Percentiles rank a stretch among this genome's conserved stretches.
Evolutionary conservation across 2,797 vertebrate species (phyloP).

Genomic region (Threskiornis aethiopicus): DNA sequence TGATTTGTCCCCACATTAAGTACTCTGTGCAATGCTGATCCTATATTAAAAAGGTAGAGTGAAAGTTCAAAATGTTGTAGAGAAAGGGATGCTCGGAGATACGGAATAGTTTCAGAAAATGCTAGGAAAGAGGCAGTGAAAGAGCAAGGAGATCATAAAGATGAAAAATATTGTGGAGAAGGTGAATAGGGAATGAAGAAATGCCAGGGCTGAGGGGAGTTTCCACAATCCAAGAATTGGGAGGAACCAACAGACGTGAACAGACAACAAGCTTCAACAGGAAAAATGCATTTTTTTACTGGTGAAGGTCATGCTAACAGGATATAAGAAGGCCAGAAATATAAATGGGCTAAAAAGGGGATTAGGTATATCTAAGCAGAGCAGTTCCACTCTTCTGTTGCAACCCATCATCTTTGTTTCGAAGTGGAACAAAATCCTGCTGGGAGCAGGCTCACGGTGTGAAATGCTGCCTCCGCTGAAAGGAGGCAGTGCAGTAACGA

Average conservation of each 20-base stretch:
- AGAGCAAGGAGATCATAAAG: not conserved
- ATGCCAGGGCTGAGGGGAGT: accelerated
- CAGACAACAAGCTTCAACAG: not conserved
- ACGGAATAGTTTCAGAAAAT: not conserved
- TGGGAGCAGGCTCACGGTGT: not conserved
- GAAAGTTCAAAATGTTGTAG: not conserved
- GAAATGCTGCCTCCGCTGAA: not conserved
- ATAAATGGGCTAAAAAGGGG: not conserved
- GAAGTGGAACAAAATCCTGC: accelerated
- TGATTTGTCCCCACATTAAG: not conserved
- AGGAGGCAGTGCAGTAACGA: not conserved
- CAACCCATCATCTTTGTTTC: not conserved
- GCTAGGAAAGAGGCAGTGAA: not conserved
- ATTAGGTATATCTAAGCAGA: not conserved
- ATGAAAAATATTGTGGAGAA: not conserved
- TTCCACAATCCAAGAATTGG: not conserved
- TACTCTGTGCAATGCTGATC: not conserved
- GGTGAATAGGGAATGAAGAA: not conserved
- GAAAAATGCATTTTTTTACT: not conserved
- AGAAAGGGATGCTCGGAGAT: not conserved
- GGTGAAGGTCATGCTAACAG: not conserved
- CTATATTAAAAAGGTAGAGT: not conserved
- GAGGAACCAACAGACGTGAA: not conserved
- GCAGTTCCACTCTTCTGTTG: not conserved
- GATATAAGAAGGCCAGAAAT: not conserved